Evolutionary conservation across 1,140 invertebrate genomes (phyloP), one percentile per base, ranked within the genome.

Genomic region (Gonioctena quinquepunctata): DNA sequence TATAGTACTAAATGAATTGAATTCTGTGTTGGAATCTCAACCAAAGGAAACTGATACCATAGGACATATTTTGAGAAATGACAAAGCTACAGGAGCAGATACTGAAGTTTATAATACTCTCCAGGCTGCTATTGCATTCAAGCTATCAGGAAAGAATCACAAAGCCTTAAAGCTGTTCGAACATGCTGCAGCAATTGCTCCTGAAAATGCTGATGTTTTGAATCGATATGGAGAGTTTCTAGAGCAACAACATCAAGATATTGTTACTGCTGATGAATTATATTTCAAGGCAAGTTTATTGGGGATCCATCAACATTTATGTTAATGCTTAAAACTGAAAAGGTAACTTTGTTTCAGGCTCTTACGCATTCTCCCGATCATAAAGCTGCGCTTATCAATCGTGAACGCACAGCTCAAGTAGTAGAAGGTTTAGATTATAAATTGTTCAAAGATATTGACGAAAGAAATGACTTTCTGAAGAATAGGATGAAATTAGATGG

Each of bases 211-310:
- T 1, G 96, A 98, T 77, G 90, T 98, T 56, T 83, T 99, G 8
- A 95, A 94, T 76, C 89, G 93, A 74, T 98, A 96, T 84, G 97
- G 97, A 23, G 95, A 98, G 84, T 97, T 97, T 83, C 82, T 98
- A 22, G 96, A 99, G 83, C 89, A 92, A 64, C 91, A 91, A 16
- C 88, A 94, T 73, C 89, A 94, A 26, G 94, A 99, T 85, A 85
- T 98, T 21, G 88, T 98, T 1, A 88, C 89, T 80, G 97, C 97
- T 3, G 95, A 99, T 86, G 93, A 95, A 77, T 88, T 96, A 72
- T 98, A 96, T 82, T 88, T 88, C 73, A 85, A 86, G 68, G 82
- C 81, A 77, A 27, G 33, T 49, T 4, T 50, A 25, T 7, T 18
- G 8, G n/a, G n/a, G n/a, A n/a, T n/a, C n/a, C n/a, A n/a, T n/a